Base-by-base conservation (phyloP, 2,797 vertebrate species). In the Lerista edwardsae region DNA sequence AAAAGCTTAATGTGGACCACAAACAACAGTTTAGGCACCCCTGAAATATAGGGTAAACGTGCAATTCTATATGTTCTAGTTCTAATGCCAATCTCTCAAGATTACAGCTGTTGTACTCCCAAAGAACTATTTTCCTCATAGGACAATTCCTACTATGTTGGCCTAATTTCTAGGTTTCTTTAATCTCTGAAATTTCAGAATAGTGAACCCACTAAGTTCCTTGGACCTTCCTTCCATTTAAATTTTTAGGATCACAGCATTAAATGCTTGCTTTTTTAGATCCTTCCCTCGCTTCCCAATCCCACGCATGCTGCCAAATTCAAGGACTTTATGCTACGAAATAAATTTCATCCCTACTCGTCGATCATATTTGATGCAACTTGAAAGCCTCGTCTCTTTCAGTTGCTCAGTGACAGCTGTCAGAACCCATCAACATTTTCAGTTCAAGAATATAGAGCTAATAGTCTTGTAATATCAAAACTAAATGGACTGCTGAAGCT, bases 341-440 rank as follows among this genome's bases (percentile, higher is more conserved):
- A 90, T 55, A 55, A 87, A 82, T 86, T 87, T 89, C 57, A 90
- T 85, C 84, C 84, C 77, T 87, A 89, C 90, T 90, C 89, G 80
- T 87, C n/a, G 93, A 91, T 92, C 77, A 79, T 88, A 86, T 79
- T 74, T 47, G 90, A 91, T 91, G 93, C 59, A 5, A 64, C 57
- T 90, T 89, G 77, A 92, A 94, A 90, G 84, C 87, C 84, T 91
- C 77, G 1, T 93, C 86, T 88, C 86, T 91, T 61, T 91, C 71
- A 83, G 82, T 84, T 90, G 90, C 76, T 89, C 82, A 86, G 88
- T 91, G 91, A 94, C 90, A 93, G 89, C 89, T 95, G 94, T 95
- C 94, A 96, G 86, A 93, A 93, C 85, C 86, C 91, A 96, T 96
- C 91, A 94, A 91, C 89, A 90, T 88, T 85, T 61, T 94, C 90